Percentiles rank a stretch among this genome's conserved stretches.
Conservation (phyloP, 1,140 invertebrate species). For the Diplogasteroides magnus region DNA sequence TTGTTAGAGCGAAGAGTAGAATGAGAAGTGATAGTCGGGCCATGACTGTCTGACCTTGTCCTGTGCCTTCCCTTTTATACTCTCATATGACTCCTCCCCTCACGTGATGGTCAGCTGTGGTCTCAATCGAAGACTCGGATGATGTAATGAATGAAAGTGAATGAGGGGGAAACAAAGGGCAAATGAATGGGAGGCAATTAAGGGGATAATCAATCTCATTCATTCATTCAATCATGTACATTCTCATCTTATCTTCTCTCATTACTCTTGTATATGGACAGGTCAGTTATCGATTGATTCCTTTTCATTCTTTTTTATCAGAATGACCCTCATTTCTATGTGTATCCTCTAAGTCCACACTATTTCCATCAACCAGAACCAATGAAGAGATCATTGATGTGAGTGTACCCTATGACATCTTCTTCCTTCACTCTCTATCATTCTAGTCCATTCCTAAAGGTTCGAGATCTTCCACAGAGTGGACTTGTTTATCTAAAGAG, state of each 20-base stretch:
- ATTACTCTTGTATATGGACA: not conserved
- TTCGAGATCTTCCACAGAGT: not conserved
- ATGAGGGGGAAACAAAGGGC: too few species aligned
- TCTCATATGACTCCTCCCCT: too few species aligned
- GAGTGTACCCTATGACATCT: not conserved
- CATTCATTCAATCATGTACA: too few species aligned
- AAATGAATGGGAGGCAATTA: too few species aligned
- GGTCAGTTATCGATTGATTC: too few species aligned
- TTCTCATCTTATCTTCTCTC: not conserved
- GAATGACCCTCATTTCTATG: not conserved
- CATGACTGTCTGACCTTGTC: too few species aligned
- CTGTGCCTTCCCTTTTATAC: too few species aligned
- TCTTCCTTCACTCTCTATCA: not conserved
- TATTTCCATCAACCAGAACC: not conserved
- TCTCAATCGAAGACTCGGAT: too few species aligned
- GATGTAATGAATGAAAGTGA: too few species aligned
- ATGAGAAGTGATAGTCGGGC: not conserved
- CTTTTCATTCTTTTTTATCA: too few species aligned
- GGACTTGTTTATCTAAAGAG: not conserved
- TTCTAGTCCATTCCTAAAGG: not conserved
- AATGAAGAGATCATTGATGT: not conserved
- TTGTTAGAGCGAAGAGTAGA: not conserved
- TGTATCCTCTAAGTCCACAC: not conserved
- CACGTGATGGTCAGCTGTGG: too few species aligned
- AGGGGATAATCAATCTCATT: too few species aligned